Base-by-base conservation (phyloP, 1,140 invertebrate species). In the Formica selysi region DNA sequence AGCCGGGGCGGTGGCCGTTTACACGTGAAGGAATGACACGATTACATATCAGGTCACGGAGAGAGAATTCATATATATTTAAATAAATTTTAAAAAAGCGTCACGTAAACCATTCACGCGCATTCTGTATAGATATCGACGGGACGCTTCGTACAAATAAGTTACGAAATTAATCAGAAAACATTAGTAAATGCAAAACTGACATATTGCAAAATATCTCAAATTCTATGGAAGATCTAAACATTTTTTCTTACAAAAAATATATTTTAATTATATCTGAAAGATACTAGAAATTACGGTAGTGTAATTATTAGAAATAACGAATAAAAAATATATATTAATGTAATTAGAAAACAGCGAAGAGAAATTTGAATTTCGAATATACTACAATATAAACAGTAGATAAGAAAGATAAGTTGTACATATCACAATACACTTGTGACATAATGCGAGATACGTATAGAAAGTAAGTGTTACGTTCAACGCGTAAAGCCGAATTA, bases 21-120 rank as follows among this genome's bases (percentile, higher is more conserved):
- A 78, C 16, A 51, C 61, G 51, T 76, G 36, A 57, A 83, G 51
- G n/a, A 57, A 61, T 38, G 76, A 48, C 54, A 73, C 32, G 67
- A 74, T 22, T 22, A 22, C 22, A 22, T 22, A 85, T 19, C n/a
- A 8, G 59, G 51, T 85, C 48, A 67, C 29, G 32, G 3, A 32
- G 32, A 36, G 16, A 81, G 57, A 83, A 67, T 64, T 32, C 44
- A 61, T 59, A 38, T 44, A 16, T 29, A 7, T 54, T 74, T 44
- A 57, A 74, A 78, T 7, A 74, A 62, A 74, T 76, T 62, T 51
- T 61, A 44, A 73, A 76, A 89, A 87, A 78, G 22, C 38, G 11
- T 78, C 86, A 78, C 86, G 73, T 85, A 71, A 41, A 19, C 2
- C 13, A 3, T 10, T 51, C 29, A 4, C 32, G 57, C 22, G 62